Base-by-base conservation (phyloP, 2,888 invertebrate species). In the Drosophila flavopinicola region DNA sequence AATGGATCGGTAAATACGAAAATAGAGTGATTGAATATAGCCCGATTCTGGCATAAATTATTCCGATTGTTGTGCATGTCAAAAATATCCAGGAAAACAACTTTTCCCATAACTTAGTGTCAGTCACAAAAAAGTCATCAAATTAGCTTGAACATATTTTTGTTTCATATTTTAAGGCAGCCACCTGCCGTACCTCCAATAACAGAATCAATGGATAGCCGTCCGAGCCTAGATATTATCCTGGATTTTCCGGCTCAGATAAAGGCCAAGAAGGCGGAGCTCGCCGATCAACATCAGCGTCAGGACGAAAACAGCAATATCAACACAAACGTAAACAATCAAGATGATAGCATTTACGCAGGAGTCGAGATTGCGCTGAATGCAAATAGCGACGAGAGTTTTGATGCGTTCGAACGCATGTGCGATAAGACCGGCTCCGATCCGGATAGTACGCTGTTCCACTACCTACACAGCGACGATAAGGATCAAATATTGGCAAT, bases 361-460 rank as follows among this genome's bases (percentile, higher is more conserved):
- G 20, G 10, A 2, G 6, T 10, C n/a, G 44, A 44, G 5, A 24
- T 20, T 3, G 10, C 6, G 3, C 6, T 23, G 1, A 10, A 25
- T 1, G 25, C 33, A 6, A 66, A 60, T 9, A 44, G 32, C 0
- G 82, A 75, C n/a, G 89, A 90, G 24, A 91, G 90, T 30, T 91
- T 91, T 29, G 87, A 84, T 65, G 85, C 82, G 5, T 57, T 90
- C 11, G 91, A 91, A 45, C 84, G 79, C 13, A 90, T 91, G 88
- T 91, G 91, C 48, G 82, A 91, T 52, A 90, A 90, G 65, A 89
- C 90, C 0, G 88, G 70, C 0, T 90, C 90, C 0, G 91, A 90
- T 82, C 90, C 91, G 0, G 75, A 91, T 24, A 91, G 88, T 60
- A 90, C 90, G 0, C 65, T 90, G 0, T 90, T 90, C 29, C 79